Evolutionary conservation across 2,797 vertebrate genomes (phyloP), one percentile per base, ranked within the genome.

Genomic region (Podarcis lilfordi): DNA sequence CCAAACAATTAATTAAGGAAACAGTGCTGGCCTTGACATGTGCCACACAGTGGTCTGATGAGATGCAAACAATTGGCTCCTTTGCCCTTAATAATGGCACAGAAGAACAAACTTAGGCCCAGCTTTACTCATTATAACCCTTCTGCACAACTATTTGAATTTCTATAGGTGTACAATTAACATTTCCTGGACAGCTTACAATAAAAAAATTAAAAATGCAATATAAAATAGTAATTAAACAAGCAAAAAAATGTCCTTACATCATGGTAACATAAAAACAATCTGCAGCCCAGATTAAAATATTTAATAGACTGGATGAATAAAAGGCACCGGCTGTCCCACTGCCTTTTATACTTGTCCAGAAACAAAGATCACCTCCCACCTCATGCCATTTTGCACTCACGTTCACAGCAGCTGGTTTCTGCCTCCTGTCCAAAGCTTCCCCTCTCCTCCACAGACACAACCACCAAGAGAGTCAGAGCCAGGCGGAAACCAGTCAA

Each of bases 391-490:
- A 19, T 6, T 75, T 66, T 45, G 19, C 4, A 82, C 78, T 85
- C 84, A 89, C 84, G 25, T 82, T n/a, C 78, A 86, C 71, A 89
- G 32, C 88, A 82, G 27, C 15, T 76, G 19, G 25, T 19, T 85
- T 85, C 83, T 6, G 43, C 68, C 43, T 89, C 83, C 32, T 85
- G 55, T 37, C 72, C 86, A 77, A 40, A 75, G 59, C 69, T 80
- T 72, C 59, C 55, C 19, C n/a, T n/a, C 55, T 68, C 40, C 83
- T 68, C 25, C 83, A 50, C 11, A 50, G 55, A 75, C 43, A 25
- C 5, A 80, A 55, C 45, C 10, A 25, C 29, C 35, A 79, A 50
- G 35, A 71, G 75, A n/a, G 64, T 17, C 55, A 87, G 27, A 13
- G 19, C 37, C 69, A 85, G 25, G n/a, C 29, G n/a, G 35, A 37